phyloP scores from a whole-genome alignment of 2,113 vertebrate species.

The Accipiter cooperii region DNA sequence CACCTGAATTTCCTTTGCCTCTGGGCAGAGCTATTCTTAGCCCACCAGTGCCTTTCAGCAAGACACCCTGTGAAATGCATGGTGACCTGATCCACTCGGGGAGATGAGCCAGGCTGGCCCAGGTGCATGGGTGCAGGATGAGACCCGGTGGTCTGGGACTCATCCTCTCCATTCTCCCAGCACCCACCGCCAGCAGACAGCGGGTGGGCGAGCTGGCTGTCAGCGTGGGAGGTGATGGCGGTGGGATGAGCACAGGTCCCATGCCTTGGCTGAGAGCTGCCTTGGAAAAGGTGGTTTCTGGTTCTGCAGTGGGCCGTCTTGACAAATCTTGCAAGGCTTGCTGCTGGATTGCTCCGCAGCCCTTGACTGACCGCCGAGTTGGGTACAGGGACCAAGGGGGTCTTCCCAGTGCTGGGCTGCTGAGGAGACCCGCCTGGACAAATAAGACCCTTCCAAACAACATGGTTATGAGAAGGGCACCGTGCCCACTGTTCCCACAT shows the following conservation, averaged over 20 bases:
- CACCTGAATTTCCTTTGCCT: background rate
- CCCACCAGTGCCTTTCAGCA: background rate
- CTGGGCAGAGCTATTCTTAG: background rate
- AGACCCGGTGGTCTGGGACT: background rate
- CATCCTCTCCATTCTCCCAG: background rate
- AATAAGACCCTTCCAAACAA: background rate
- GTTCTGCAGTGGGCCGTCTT: background rate
- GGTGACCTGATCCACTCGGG: background rate
- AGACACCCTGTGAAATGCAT: background rate
- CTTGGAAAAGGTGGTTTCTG: background rate
- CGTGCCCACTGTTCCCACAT: background rate
- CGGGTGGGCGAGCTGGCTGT: background rate
- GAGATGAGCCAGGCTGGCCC: background rate
- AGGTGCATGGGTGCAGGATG: too few species aligned
- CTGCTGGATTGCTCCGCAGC: background rate
- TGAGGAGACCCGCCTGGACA: background rate
- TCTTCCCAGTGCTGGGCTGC: background rate
- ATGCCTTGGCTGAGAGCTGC: background rate
- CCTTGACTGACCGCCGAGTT: fast-evolving
- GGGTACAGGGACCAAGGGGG: background rate
- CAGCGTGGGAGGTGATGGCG: fast-evolving
- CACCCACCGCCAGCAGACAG: background rate
- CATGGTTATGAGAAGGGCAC: background rate
- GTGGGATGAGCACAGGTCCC: background rate
- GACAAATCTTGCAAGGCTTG: background rate